phyloP scores from a whole-genome alignment of 2,888 invertebrate genomes.

The Tipula helvola region DNA sequence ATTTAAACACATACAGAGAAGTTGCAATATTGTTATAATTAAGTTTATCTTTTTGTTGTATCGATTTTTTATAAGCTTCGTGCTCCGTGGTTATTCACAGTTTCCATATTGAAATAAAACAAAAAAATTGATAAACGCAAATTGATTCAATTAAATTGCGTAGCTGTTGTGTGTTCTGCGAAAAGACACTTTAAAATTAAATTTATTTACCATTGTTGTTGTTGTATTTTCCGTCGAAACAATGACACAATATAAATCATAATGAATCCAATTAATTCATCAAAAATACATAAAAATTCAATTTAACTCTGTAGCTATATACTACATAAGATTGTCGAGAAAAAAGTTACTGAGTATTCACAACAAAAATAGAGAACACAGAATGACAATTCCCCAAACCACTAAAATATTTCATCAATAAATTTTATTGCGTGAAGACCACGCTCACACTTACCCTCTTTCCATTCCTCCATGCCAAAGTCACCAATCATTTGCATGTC shows the following conservation, averaged over 20 bases:
- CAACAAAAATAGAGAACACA: not conserved
- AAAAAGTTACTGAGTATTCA: not conserved
- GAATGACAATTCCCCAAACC: not conserved
- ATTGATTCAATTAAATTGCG: not conserved
- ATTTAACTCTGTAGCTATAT: not conserved
- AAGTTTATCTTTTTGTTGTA: not conserved
- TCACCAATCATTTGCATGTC: slow-evolving; percentile 51
- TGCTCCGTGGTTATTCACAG: too few relatives aligned
- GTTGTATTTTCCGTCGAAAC: not conserved
- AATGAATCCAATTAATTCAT: not conserved
- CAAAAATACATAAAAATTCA: not conserved
- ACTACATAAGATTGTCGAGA: not conserved
- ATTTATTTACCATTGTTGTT: not conserved
- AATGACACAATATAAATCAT: not conserved
- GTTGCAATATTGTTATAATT: not conserved
- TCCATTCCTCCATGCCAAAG: slow-evolving; percentile 63
- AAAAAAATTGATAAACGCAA: not conserved
- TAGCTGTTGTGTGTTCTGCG: not conserved
- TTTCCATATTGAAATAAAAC: too few relatives aligned
- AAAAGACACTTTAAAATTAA: not conserved
- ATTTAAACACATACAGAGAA: not conserved
- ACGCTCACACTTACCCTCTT: slow-evolving; percentile 37
- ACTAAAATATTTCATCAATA: not conserved
- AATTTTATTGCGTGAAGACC: not conserved
- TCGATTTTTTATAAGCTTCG: not conserved